Conservation (phyloP, 2,797 vertebrate species). For the Tolypeutes matacus region DNA sequence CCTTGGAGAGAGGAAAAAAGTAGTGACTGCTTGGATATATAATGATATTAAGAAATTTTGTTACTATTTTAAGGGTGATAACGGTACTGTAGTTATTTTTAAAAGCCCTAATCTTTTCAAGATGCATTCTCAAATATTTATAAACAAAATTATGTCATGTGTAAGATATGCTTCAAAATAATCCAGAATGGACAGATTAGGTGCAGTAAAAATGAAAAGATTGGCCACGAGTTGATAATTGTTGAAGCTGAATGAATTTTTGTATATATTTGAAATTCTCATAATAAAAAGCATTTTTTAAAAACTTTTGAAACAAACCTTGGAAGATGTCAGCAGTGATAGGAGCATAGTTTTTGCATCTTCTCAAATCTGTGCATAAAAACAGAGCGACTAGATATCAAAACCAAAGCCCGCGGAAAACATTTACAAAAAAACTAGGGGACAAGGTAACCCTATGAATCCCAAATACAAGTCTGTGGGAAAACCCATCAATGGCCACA, state of each 20-base stretch:
- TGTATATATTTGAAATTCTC: background rate
- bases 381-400: background rate
- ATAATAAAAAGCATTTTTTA: background rate
- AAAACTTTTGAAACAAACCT: background rate
- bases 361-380: background rate
- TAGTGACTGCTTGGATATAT: background rate
- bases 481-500: background rate
- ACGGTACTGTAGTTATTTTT: background rate
- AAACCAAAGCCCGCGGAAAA: background rate
- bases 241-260: background rate
- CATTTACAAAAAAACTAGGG: background rate
- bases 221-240: background rate
- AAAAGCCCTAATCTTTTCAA: background rate
- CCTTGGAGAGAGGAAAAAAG: background rate
- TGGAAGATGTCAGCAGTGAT: background rate
- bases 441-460: background rate
- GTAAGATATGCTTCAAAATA: background rate
- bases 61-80: background rate
- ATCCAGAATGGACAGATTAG: background rate
- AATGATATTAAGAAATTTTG: background rate
- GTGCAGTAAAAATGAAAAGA: background rate
- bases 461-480: background rate
- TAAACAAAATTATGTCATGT: background rate
- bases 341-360: background rate
- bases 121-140: constrained; percentile 7